Evolutionary conservation across 2,113 vertebrate species (phyloP).

Genomic region (Turdus rufiventris): DNA sequence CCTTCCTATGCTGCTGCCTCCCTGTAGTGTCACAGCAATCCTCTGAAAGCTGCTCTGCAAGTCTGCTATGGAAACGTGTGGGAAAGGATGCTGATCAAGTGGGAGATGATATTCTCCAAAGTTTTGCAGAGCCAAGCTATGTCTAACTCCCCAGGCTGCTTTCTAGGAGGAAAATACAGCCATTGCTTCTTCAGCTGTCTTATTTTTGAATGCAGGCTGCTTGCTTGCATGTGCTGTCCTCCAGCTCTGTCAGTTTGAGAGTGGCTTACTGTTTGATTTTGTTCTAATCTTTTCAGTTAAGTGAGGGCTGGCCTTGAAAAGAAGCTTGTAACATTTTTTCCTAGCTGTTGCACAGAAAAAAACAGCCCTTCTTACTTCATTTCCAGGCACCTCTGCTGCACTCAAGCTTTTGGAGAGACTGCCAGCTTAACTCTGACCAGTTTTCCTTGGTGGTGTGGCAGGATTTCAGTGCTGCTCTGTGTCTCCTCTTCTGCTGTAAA

Average conservation of each 20-base stretch:
- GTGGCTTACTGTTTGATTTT: conserved; percentile 3
- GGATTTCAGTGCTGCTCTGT: neutral
- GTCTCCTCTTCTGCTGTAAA: neutral
- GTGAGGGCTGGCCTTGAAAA: neutral
- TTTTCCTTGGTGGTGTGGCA: neutral
- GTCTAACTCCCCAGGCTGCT: neutral
- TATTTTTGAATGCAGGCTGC: neutral
- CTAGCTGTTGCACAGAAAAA: neutral
- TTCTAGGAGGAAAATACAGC: neutral
- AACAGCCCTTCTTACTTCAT: neutral
- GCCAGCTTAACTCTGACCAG: neutral
- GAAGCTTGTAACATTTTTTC: neutral
- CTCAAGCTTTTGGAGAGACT: neutral
- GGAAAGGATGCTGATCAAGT: neutral
- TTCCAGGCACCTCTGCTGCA: neutral
- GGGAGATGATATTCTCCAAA: neutral
- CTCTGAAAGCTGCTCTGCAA: neutral
- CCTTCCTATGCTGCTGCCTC: neutral
- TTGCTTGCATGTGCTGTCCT: neutral
- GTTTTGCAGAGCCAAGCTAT: neutral
- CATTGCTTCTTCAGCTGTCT: neutral
- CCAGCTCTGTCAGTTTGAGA: neutral
- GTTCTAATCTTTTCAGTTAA: neutral
- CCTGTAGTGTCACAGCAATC: neutral
- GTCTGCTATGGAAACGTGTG: neutral